Percentiles rank a stretch among this genome's conserved stretches.
These are phyloP conservation scores for Chymomyza caudatula DNA, from an alignment of 2,888 invertebrate species.

Conservation along the genomic window DNA sequence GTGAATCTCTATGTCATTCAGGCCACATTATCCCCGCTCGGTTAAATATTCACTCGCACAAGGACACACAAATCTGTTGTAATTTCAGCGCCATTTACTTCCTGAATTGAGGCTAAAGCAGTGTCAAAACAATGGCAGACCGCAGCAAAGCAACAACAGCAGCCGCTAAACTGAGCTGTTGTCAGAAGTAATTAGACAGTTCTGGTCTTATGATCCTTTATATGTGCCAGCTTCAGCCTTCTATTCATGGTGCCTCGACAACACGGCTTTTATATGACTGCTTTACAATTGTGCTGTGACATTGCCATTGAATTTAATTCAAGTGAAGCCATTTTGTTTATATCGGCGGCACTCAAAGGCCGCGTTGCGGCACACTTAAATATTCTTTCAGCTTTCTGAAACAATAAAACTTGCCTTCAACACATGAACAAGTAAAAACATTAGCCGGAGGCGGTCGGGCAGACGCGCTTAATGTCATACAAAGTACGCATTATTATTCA, in stretches of 20 bases:
- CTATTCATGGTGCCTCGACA: too few relatives aligned
- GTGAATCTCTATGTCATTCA: not conserved
- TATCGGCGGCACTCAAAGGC: not conserved
- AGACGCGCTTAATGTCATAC: not conserved
- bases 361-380: not conserved
- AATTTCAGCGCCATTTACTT: not conserved
- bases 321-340: not conserved
- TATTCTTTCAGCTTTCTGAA: slow-evolving; percentile 53
- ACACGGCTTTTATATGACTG: slow-evolving; percentile 20
- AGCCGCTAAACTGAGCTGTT: slow-evolving; percentile 2
- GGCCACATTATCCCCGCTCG: not conserved
- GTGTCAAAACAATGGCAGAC: not conserved
- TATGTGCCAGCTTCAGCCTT: not conserved
- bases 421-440: not conserved
- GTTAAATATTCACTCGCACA: slow-evolving; percentile 3
- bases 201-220: not conserved
- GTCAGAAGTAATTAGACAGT: slow-evolving; percentile 25
- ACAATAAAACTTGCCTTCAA: slow-evolving; percentile 57
- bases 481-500: not conserved
- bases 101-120: not conserved
- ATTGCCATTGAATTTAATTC: slow-evolving; percentile 24
- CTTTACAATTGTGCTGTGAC: slow-evolving; percentile 37
- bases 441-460: not conserved
- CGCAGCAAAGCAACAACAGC: too few relatives aligned
- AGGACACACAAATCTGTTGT: slow-evolving; percentile 3